Evolutionary conservation across 2,888 invertebrate species (phyloP), one percentile per base, ranked within the genome.

Genomic region (Mesopsocus fuscifrons): DNA sequence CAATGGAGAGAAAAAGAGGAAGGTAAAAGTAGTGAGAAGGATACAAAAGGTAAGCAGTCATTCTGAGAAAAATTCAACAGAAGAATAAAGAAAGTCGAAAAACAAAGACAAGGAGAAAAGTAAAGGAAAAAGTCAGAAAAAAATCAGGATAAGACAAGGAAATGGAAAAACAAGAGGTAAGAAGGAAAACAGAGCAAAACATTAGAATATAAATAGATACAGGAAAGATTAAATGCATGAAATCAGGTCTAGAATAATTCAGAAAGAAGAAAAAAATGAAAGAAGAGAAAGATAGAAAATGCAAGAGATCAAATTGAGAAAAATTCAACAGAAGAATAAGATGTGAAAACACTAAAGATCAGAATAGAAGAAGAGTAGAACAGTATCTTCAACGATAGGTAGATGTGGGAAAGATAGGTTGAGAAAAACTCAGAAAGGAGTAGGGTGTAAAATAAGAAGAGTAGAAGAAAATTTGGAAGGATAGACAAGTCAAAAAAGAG

Each of bases 401-500:
- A 40, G 34, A 42, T 33, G 26, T n/a, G 16, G 33, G 38, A 18
- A 41, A 38, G 31, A 26, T 42, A 41, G 30, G 13, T 43, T 16
- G 43, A 42, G 40, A 38, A n/a, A n/a, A 44, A 40, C 38, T 16
- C 13, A 30, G 44, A 41, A 16, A 22, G 21, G 46, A 38, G 21
- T 17, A 38, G 26, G 41, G 38, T 23, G 41, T n/a, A 17, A 44
- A 30, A 42, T 13, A 17, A 32, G 32, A 34, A 40, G 22, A 9
- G 6, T 26, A 26, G 26, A 26, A 11, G 26, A 26, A 26, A 26
- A 26, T 9, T 26, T 11, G 26, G 11, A 6, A 26, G 26, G n/a
- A n/a, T n/a, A n/a, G n/a, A n/a, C n/a, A n/a, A n/a, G n/a, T n/a
- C n/a, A n/a, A 15, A 33, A 43, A 34, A 38, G 41, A 41, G 11